Conservation (phyloP, 2,888 invertebrate species). For the Cryptocephalus primarius region DNA sequence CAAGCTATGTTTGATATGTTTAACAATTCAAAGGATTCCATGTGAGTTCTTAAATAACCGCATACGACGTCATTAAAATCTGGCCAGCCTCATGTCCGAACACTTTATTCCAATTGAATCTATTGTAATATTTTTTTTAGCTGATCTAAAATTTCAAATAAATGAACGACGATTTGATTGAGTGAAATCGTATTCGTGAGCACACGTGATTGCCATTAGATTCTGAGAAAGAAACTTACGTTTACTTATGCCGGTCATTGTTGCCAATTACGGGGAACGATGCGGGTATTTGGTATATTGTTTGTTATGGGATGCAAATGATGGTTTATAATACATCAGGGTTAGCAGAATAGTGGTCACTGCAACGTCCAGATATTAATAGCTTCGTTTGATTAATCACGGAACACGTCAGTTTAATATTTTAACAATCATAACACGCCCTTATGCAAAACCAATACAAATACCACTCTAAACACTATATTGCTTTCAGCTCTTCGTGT, state of each 20-base stretch:
- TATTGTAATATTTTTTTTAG: background rate
- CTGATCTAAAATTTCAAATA: background rate
- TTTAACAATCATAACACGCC: conserved; percentile 4
- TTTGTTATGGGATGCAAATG: conserved; percentile 25
- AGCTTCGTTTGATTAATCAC: conserved; percentile 29
- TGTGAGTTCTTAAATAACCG: too few relatives aligned
- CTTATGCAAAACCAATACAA: too few relatives aligned
- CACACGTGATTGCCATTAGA: background rate
- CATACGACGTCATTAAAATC: too few relatives aligned
- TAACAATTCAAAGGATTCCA: too few relatives aligned
- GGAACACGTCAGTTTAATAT: conserved; percentile 9
- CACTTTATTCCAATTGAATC: too few relatives aligned
- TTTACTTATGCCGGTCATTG: background rate
- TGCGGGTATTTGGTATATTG: conserved; percentile 26
- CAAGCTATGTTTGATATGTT: too few relatives aligned
- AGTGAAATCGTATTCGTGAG: background rate
- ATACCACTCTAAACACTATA: too few relatives aligned
- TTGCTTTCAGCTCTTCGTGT: too few relatives aligned
- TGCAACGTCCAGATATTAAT: conserved; percentile 29
- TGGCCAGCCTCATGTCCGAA: too few relatives aligned
- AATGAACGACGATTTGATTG: background rate
- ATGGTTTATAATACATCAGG: conserved; percentile 17
- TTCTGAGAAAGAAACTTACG: background rate
- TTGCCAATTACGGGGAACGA: conserved; percentile 4
- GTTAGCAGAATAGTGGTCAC: conserved; percentile 18